These are phyloP conservation scores for Galagoides demidoff DNA, from an alignment of 2,797 vertebrate species.

Conservation along the genomic window DNA sequence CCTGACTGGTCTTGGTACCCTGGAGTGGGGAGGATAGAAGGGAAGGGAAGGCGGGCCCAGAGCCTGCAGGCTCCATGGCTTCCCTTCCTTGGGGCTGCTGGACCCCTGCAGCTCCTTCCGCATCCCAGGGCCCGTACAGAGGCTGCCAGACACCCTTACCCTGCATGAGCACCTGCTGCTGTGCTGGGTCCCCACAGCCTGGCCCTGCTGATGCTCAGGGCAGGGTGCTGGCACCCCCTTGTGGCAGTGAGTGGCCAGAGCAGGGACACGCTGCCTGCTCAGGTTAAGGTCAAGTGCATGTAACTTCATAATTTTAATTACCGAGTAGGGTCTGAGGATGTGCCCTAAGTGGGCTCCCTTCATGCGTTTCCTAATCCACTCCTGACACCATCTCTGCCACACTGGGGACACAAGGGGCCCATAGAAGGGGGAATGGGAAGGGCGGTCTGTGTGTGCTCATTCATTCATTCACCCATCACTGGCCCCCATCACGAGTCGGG, in stretches of 20 bases:
- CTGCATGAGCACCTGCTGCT: neutral
- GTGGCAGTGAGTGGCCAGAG: neutral
- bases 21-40: neutral
- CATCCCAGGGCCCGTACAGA: neutral
- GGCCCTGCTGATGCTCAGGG: rapidly evolving
- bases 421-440: neutral
- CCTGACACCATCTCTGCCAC: neutral
- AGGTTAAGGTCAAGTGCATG: too few species aligned
- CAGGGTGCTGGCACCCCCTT: neutral
- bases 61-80: too few species aligned
- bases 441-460: rapidly evolving
- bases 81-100: neutral
- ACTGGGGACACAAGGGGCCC: neutral
- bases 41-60: neutral
- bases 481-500: neutral
- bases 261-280: neutral
- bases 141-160: neutral
- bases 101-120: neutral
- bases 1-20: neutral
- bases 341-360: neutral
- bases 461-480: rapidly evolving
- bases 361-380: neutral
- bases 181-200: rapidly evolving
- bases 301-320: rapidly evolving
- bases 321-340: neutral